phyloP scores from a whole-genome alignment of 2,113 vertebrate genomes.

The Psettodes erumei region DNA sequence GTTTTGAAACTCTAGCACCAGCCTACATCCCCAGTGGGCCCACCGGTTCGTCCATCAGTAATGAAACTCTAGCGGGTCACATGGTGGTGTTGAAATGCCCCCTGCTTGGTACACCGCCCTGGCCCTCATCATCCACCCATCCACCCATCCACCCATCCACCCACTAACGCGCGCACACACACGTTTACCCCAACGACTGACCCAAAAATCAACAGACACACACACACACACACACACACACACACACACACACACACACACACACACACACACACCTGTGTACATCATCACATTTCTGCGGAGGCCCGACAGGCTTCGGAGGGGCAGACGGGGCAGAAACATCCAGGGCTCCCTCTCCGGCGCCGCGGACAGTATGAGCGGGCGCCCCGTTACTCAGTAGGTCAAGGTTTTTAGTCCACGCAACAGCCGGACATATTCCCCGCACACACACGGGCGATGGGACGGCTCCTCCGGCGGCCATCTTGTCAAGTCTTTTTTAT shows the following conservation, averaged over 20 bases:
- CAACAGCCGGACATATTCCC: no score
- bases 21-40: constrained; percentile 35
- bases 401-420: neutral
- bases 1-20: constrained; percentile 72
- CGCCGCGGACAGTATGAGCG: constrained; percentile 2
- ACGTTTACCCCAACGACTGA: no score
- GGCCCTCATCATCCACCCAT: constrained; percentile 2
- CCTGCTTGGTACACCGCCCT: constrained; percentile 28
- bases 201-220: no score
- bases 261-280: neutral
- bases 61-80: constrained; percentile 56
- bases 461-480: no score
- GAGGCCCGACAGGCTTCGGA: neutral
- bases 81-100: constrained; percentile 67
- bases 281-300: constrained; percentile 17
- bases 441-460: no score
- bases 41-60: constrained; percentile 49
- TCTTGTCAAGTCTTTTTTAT: no score
- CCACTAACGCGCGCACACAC: neutral
- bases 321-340: neutral
- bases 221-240: constrained; percentile 2
- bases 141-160: neutral
- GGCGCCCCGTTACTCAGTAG: neutral
- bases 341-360: constrained; percentile 8
- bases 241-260: neutral